phyloP scores from a whole-genome alignment of 1,140 invertebrate genomes.

The Cydia fagiglandana region DNA sequence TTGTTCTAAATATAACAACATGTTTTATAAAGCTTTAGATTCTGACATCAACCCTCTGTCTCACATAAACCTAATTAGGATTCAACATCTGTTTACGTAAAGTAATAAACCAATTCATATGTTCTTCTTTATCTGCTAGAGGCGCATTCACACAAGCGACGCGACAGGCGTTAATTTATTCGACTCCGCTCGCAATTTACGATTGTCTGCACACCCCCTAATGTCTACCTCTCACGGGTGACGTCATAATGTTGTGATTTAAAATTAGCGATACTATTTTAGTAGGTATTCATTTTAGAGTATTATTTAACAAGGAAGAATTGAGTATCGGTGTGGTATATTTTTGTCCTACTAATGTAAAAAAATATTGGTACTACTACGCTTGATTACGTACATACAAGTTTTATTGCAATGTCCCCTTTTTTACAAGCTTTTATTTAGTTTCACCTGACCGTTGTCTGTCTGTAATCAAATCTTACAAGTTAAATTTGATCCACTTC shows the following conservation, averaged over 20 bases:
- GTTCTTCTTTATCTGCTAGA: slow-evolving; percentile 29
- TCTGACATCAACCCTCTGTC: background rate
- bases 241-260: slow-evolving; percentile 27
- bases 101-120: slow-evolving; percentile 29
- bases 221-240: slow-evolving; percentile 35
- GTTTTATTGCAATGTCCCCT: too few species aligned
- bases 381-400: too few species aligned
- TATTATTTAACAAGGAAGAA: background rate
- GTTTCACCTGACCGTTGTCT: too few species aligned
- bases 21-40: too few species aligned
- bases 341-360: too few species aligned
- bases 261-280: slow-evolving; percentile 12
- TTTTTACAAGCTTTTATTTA: too few species aligned
- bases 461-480: too few species aligned
- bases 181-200: slow-evolving; percentile 31
- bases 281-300: background rate
- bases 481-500: too few species aligned
- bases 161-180: slow-evolving; percentile 35
- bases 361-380: too few species aligned
- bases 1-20: too few species aligned
- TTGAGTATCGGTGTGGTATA: background rate
- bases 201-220: slow-evolving; percentile 37
- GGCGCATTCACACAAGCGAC: slow-evolving; percentile 26
- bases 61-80: slow-evolving; percentile 25
- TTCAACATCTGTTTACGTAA: slow-evolving; percentile 25